Percentiles rank a stretch among this genome's conserved stretches.
Conservation (phyloP, 2,797 vertebrate genomes). For the Phyllotis vaccarum region DNA sequence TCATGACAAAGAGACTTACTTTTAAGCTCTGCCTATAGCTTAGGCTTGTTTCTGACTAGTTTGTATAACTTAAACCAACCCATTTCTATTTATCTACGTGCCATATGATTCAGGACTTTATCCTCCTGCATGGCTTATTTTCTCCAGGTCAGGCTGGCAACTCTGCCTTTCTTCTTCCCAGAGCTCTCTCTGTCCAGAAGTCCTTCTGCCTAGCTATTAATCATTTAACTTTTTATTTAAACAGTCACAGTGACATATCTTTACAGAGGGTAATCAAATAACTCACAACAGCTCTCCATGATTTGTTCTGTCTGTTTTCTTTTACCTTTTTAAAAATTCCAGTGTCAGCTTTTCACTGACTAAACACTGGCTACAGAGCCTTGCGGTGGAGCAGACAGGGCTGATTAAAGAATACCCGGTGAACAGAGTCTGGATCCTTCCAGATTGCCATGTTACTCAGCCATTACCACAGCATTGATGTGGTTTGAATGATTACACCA, state of each 20-base stretch:
- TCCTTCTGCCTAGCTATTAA: neutral
- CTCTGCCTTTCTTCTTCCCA: neutral
- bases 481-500: neutral
- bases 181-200: neutral
- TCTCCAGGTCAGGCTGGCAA: neutral
- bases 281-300: neutral
- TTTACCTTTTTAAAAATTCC: constrained; percentile 23
- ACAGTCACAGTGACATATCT: neutral
- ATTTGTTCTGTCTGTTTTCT: neutral
- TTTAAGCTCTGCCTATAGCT: neutral
- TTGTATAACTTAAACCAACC: neutral
- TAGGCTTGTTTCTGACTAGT: neutral
- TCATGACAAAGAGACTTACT: neutral
- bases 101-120: neutral
- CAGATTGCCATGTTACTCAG: neutral
- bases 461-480: neutral
- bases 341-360: neutral
- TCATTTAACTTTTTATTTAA: neutral
- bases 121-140: neutral
- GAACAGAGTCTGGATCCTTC: neutral
- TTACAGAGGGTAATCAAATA: neutral
- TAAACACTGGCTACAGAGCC: no score
- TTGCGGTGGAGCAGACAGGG: neutral
- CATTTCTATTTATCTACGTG: neutral
- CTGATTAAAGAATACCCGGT: neutral